These are phyloP conservation scores for Lamproptera curius DNA, from an alignment of 2,888 invertebrate species.

Conservation along the genomic window DNA sequence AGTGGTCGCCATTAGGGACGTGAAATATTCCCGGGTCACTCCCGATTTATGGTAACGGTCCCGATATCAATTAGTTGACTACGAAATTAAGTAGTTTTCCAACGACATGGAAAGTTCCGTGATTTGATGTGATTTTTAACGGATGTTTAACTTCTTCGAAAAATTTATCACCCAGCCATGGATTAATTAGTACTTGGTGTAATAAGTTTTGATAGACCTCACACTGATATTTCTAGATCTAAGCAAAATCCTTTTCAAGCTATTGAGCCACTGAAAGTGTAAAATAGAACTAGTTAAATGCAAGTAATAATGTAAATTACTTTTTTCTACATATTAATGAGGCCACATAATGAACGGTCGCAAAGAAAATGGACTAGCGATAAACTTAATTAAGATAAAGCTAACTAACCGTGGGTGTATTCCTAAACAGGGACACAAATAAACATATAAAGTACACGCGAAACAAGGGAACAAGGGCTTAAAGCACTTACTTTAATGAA, in stretches of 20 bases:
- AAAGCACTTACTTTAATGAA: constrained; percentile 52
- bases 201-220: neutral
- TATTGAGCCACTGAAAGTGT: neutral
- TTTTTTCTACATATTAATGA: neutral
- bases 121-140: neutral
- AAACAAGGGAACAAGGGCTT: constrained; percentile 7
- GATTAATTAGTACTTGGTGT: neutral
- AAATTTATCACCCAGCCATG: neutral
- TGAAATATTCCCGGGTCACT: constrained; percentile 15
- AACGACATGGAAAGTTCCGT: neutral
- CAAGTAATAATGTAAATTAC: neutral
- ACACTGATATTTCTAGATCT: neutral
- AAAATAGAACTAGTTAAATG: neutral
- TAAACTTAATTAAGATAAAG: constrained; percentile 3
- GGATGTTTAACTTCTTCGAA: no score
- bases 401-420: neutral
- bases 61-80: constrained; percentile 11
- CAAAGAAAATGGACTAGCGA: neutral
- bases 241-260: neutral
- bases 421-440: neutral
- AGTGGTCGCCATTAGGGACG: constrained; percentile 25
- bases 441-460: constrained; percentile 12
- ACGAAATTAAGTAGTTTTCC: neutral
- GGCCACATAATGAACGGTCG: no score
- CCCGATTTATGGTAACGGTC: constrained; percentile 12